Conservation (phyloP, 1,140 invertebrate species). For the Brachionus angularis region DNA sequence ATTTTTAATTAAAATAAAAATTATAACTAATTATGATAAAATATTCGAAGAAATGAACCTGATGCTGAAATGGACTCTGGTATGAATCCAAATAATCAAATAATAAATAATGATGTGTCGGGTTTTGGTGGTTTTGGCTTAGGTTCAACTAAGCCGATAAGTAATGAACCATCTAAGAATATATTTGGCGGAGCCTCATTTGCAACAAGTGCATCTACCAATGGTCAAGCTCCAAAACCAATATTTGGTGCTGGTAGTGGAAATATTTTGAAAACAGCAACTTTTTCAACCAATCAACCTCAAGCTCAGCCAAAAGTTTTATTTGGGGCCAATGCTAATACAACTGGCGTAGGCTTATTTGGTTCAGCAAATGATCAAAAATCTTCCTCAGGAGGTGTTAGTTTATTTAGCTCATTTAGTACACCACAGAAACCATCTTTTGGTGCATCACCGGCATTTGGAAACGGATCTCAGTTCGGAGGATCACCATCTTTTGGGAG, state of each 20-base stretch:
- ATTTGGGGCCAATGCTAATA: neutral
- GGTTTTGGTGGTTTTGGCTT: slow-evolving; percentile 28
- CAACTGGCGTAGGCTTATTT: neutral
- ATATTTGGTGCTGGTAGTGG: neutral
- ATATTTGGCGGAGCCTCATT: neutral
- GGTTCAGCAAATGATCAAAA: neutral
- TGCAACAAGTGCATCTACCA: neutral
- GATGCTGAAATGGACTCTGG: slow-evolving; percentile 33
- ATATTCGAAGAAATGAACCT: no score
- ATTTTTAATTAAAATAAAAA: no score
- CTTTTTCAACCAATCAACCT: slow-evolving; percentile 18
- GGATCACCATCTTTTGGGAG: neutral
- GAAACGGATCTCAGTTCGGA: neutral
- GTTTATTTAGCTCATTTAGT: slow-evolving; percentile 4
- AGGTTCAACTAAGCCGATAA: neutral
- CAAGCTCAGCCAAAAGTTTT: neutral
- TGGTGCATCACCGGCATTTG: neutral
- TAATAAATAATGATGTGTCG: neutral
- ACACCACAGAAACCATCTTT: slow-evolving; percentile 2
- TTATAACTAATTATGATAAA: no score
- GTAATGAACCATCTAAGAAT: slow-evolving; percentile 13
- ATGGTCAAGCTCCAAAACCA: neutral
- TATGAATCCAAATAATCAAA: no score
- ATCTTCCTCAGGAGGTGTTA: neutral
- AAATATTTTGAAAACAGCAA: neutral